Evolutionary conservation across 2,113 vertebrate species (phyloP), one percentile per base, ranked within the genome.

Genomic region (Barnardius zonarius): DNA sequence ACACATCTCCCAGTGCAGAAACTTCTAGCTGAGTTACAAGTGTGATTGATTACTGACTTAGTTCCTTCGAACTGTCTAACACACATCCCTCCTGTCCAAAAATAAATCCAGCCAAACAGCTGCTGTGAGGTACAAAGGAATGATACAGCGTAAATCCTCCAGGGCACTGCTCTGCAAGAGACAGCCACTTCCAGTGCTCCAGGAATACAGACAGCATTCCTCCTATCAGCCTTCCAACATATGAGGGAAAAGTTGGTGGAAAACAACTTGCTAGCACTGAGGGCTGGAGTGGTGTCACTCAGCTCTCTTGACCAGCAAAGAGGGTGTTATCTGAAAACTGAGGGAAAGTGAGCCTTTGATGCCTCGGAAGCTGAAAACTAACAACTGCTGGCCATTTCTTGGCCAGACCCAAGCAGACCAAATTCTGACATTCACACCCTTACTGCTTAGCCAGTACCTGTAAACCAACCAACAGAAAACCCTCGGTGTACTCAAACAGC

Each of bases 61-160:
- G 52, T 90, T 90, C 75, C 43, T 92, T 90, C 81, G 51, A 64
- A 87, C 54, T 75, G 28, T 83, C 86, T 92, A 75, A 91, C 51
- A 93, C 2, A 3, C 57, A 92, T 66, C 78, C 22, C 82, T 90
- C 63, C 33, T 80, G 78, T 79, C 85, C 82, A 90, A 94, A 94
- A 90, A 51, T 79, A 93, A 88, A 94, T 62, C 44, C 67, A 93
- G 85, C 70, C 87, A 91, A 95, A 85, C 66, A 85, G 78, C 93
- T 54, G 33, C 95, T 90, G 88, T 61, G 88, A 93, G 62, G 52
- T 91, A 92, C 75, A 93, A 92, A 93, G 61, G 82, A 92, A 87
- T 74, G 88, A 92, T 75, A 55, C 35, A 79, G 75, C 78, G 61
- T 48, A 85, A 90, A 94, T 61, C 57, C 82, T 66, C 52, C 63